Conservation (phyloP, 2,113 vertebrate species). For the Dolichotis patagonum region DNA sequence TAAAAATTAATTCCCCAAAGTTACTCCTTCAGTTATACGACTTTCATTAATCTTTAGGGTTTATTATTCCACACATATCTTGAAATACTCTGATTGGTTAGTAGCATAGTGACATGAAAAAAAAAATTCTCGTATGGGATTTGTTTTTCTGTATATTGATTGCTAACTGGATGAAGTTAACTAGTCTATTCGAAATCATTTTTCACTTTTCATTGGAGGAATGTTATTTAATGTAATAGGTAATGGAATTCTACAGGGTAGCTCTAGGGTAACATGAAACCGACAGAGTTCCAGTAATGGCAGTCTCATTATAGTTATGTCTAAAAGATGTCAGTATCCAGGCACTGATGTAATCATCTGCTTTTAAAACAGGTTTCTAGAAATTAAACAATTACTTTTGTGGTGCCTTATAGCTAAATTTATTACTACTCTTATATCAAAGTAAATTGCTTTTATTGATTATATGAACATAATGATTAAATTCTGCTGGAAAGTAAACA, state of each 20-base stretch:
- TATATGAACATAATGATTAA: not conserved
- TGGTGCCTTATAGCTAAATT: not conserved
- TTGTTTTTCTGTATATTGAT: constrained; percentile 51
- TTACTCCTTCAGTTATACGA: not conserved
- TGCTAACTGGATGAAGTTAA: constrained; percentile 71
- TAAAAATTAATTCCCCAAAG: constrained; percentile 15
- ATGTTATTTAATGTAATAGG: constrained; percentile 78
- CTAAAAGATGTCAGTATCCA: constrained; percentile 48
- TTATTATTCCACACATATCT: not conserved
- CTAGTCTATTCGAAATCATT: constrained; percentile 68
- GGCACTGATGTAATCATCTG: not conserved
- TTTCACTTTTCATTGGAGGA: constrained; percentile 73
- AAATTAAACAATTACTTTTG: constrained; percentile 44
- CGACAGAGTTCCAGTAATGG: constrained; percentile 65
- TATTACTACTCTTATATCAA: not conserved
- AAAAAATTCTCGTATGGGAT: constrained; percentile 17
- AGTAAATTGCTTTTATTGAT: not conserved
- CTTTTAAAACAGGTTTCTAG: constrained; percentile 32
- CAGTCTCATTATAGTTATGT: constrained; percentile 72
- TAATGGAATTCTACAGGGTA: constrained; percentile 69
- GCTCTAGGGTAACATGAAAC: constrained; percentile 72
- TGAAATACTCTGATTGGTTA: not conserved
- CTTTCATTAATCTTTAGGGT: constrained; percentile 25
- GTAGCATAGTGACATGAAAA: not conserved
- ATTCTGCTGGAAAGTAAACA: not conserved